phyloP scores from a whole-genome alignment of 2,113 vertebrate species.

The Ellobius talpinus region DNA sequence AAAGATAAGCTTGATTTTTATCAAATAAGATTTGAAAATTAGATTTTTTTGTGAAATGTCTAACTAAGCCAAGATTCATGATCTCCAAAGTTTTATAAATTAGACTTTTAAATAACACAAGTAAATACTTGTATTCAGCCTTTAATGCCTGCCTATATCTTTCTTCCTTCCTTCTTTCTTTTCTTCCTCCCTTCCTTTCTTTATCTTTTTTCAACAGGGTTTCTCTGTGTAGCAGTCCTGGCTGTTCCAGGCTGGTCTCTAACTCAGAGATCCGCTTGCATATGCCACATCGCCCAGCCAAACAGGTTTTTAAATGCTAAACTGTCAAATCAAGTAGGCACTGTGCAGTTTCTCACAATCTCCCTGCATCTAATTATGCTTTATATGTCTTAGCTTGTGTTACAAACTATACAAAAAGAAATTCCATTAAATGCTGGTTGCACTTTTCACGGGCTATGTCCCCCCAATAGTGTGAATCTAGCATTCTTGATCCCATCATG shows the following conservation, averaged over 20 bases:
- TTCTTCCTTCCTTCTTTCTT: not conserved
- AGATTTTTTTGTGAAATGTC: not conserved
- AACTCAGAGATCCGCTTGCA: not conserved
- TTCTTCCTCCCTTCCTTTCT: not conserved
- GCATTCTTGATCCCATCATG: not conserved
- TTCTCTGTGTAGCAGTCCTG: not conserved
- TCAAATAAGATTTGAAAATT: constrained; percentile 47
- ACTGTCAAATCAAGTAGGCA: not conserved
- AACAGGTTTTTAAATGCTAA: constrained; percentile 15
- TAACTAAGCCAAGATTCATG: constrained; percentile 8
- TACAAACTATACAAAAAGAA: not conserved
- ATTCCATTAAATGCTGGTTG: constrained; percentile 3
- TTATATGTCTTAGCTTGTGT: not conserved
- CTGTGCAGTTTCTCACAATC: constrained; percentile 2
- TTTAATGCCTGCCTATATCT: constrained; percentile 34
- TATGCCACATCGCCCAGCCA: not conserved
- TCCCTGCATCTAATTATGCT: not conserved
- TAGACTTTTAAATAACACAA: not conserved
- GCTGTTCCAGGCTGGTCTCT: not conserved
- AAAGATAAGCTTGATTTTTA: constrained; percentile 61
- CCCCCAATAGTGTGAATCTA: not conserved
- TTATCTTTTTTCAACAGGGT: not conserved
- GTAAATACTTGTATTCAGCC: constrained; percentile 30
- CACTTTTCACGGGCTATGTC: not conserved
- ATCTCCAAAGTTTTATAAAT: constrained; percentile 22